Base-by-base conservation (phyloP, 2,797 vertebrate genomes). In the Babyrousa celebensis region DNA sequence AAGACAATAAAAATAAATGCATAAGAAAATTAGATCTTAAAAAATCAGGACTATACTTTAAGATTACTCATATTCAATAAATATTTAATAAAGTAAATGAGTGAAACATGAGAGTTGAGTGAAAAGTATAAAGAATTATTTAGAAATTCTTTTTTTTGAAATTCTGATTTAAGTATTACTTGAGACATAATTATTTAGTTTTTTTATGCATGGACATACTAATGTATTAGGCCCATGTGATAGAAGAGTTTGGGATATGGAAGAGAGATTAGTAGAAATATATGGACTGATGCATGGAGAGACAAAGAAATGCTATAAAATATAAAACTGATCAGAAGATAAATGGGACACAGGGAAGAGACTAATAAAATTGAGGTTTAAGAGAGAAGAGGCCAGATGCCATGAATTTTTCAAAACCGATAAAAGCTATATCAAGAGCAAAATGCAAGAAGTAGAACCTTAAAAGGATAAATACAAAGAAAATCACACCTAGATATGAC, bases 171-270 rank as follows among this genome's bases (percentile, higher is more conserved):
- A 52, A 8, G 0, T 1, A 52, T 85, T 52, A 89, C 7, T 96
- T 90, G 58, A 78, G 91, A 94, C 56, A 62, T 17, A 70, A 32
- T 75, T 18, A 63, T 56, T 89, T 78, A 36, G 40, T 32, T n/a
- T 15, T 15, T 88, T 2, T 77, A 32, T n/a, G 17, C 1, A 86
- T 40, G 25, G 12, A 25, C 82, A 75, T 63, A 74, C 79, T 74
- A 62, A 2, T 0, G 36, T 70, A 48, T 67, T 63, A 86, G 21
- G 29, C 3, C 18, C 52, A n/a, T 0, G 5, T 3, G 5, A 85
- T 77, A n/a, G 72, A 54, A 63, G 0, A 74, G 85, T 36, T 79
- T 85, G 25, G 62, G 4, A 70, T 71, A 12, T 78, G 16, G 36
- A 72, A 91, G 36, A 67, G 29, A 83, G 5, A 11, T 27, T 12